Evolutionary conservation across 2,888 invertebrate species (phyloP).

Genomic region (Cecidostiba fungosa): DNA sequence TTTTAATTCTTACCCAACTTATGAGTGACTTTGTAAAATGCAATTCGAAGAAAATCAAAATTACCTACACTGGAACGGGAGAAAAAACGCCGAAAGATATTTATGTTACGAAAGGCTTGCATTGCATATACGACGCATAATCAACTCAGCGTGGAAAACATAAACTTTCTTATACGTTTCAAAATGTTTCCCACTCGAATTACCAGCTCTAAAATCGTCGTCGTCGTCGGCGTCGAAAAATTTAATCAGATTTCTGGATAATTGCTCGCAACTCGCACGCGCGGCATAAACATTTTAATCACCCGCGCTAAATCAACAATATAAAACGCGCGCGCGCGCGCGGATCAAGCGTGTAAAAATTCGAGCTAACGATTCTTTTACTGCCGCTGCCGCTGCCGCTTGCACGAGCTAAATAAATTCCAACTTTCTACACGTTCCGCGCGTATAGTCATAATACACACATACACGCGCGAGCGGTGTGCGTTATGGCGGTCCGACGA

Average conservation of each 20-base stretch:
- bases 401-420: constrained; percentile 52
- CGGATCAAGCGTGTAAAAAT: background rate
- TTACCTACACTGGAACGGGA: background rate
- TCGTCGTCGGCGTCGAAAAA: background rate
- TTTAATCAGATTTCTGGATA: constrained; percentile 12
- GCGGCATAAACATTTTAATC: constrained; percentile 47
- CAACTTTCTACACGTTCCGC: constrained; percentile 48
- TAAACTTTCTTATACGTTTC: constrained; percentile 13
- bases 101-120: background rate
- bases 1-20: background rate
- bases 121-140: background rate
- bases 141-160: constrained; percentile 15
- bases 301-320: constrained; percentile 52
- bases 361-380: constrained; percentile 52
- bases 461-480: background rate
- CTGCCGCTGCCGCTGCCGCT: background rate
- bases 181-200: constrained; percentile 30
- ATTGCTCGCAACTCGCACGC: background rate
- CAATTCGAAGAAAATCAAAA: background rate
- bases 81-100: background rate
- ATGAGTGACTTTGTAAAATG: no score
- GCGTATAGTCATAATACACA: constrained; percentile 15
- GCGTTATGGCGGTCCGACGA: constrained; percentile 3
- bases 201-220: constrained; percentile 13
- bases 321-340: constrained; percentile 24